Base-by-base conservation (phyloP, 2,797 vertebrate species). In the Tokudaia muenninki region DNA sequence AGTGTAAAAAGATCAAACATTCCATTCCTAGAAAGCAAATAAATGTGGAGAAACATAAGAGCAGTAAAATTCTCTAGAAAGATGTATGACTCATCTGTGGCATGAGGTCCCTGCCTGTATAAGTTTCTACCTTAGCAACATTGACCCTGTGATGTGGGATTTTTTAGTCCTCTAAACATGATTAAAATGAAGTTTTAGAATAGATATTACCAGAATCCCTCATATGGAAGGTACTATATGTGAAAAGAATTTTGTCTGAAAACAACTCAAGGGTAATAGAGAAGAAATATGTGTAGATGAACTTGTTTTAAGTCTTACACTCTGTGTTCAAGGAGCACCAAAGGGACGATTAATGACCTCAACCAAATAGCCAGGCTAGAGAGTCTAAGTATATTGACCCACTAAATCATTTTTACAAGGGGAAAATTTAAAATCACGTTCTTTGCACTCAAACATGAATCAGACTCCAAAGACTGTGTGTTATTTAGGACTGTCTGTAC, bases 401-500 rank as follows among this genome's bases (percentile, higher is more conserved):
- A 78, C 50, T 92, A 92, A 93, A 63, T 97, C 75, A 65, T n/a
- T 61, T 82, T 79, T 67, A 82, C 2, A 75, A 87, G 80, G 19
- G 67, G 11, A 16, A 94, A 79, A 24, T 82, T 70, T 81, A 88
- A 94, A 91, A 57, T 37, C 63, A 94, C 63, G 26, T 72, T 50
- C 21, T 77, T 7, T 72, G 13, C 59, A 37, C 4, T 74, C 79
- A 78, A 29, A 52, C 13, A 90, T 81, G 47, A 89, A 92, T 80
- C 34, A 88, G 0, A 41, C 10, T 75, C 61, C 1, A 79, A 44
- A 67, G 21, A 26, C 8, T 17, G 29, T n/a, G n/a, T n/a, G n/a
- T 0, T 44, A 0, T 80, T 92, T 57, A 81, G 55, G 34, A 59
- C 52, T 86, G 52, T 61, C 31, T 87, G n/a, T 9, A 83, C 21